phyloP scores from a whole-genome alignment of 2,113 vertebrate species.

The Variabilichromis moorii region DNA sequence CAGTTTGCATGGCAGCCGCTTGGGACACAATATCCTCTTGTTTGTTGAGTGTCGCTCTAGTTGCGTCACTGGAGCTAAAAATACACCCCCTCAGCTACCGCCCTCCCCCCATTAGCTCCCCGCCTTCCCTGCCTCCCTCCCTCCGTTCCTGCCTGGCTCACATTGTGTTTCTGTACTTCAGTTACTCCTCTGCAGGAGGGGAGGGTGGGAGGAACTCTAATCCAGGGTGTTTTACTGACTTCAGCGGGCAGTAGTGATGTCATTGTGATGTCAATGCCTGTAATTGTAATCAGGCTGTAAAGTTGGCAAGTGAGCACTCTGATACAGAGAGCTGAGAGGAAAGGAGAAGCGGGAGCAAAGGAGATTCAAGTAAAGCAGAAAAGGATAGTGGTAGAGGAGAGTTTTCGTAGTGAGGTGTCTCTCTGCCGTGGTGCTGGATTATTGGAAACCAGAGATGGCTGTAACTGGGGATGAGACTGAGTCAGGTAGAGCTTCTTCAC shows the following conservation, averaged over 20 bases:
- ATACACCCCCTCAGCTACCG: conserved; percentile 37
- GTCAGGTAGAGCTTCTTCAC: conserved; percentile 72
- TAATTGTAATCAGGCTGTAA: conserved; percentile 75
- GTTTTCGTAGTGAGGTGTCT: not conserved
- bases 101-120: not conserved
- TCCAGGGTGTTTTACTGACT: conserved; percentile 76
- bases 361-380: not conserved
- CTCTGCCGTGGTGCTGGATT: conserved; percentile 61
- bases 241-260: conserved; percentile 81
- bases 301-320: conserved; percentile 25
- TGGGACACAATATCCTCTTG: conserved; percentile 69
- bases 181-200: not conserved
- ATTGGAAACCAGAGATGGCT: conserved; percentile 80
- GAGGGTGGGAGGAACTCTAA: conserved; percentile 30
- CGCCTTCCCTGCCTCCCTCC: not conserved
- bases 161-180: conserved; percentile 28
- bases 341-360: not conserved
- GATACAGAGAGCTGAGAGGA: not conserved
- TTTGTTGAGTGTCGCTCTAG: conserved; percentile 60
- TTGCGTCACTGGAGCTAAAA: conserved; percentile 71
- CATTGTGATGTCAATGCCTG: conserved; percentile 89
- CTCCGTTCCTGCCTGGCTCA: not conserved
- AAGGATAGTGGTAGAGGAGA: not conserved
- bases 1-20: conserved; percentile 40
- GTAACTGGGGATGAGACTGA: conserved; percentile 89